phyloP scores from a whole-genome alignment of 2,888 invertebrate species.

The Argyresthia albistria region DNA sequence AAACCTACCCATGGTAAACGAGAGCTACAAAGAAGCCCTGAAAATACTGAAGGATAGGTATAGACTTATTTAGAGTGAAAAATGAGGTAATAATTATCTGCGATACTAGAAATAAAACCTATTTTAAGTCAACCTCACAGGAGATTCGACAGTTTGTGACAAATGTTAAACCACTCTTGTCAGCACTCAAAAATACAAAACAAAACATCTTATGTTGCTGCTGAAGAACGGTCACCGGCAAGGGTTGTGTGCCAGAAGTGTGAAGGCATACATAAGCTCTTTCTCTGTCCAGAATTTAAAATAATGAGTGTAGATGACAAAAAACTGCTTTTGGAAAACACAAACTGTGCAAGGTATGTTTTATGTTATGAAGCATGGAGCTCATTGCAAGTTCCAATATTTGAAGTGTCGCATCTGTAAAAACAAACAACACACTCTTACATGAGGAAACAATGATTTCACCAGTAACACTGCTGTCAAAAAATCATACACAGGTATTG shows the following conservation, averaged over 20 bases:
- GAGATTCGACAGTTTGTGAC: slow-evolving; percentile 4
- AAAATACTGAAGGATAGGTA: slow-evolving; percentile 5
- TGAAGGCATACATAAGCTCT: no score
- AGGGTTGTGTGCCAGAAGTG: no score
- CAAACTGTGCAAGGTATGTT: background rate
- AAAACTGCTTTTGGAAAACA: no score
- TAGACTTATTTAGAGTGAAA: slow-evolving; percentile 4
- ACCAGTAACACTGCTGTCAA: background rate
- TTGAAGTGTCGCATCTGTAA: background rate
- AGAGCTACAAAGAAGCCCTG: slow-evolving; percentile 2
- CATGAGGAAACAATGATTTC: background rate
- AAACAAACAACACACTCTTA: background rate
- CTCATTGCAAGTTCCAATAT: background rate
- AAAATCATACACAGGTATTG: background rate
- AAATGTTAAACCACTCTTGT: slow-evolving; percentile 2
- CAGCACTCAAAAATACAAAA: slow-evolving; percentile 2
- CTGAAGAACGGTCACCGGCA: no score
- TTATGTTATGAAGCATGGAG: background rate
- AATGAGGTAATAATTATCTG: slow-evolving; percentile 1
- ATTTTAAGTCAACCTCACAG: background rate
- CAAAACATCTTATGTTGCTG: background rate
- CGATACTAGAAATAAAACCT: slow-evolving; percentile 4
- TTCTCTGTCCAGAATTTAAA: no score
- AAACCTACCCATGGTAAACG: slow-evolving; percentile 5
- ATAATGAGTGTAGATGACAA: no score